Evolutionary conservation across 2,888 invertebrate genomes (phyloP).

Genomic region (Chesias legatella): DNA sequence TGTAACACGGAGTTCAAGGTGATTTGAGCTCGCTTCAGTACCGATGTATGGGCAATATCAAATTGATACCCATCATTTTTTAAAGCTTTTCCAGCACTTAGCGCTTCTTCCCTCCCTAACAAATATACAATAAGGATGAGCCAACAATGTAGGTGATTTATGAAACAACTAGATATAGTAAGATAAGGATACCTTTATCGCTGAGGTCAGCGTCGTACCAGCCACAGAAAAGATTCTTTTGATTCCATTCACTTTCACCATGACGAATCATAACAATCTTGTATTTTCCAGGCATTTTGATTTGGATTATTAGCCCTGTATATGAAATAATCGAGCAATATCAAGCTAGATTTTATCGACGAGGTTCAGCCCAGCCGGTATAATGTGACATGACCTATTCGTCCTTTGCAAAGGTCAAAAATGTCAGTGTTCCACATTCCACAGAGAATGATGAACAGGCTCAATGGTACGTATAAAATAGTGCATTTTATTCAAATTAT

Average conservation of each 20-base stretch:
- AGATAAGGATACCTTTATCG: constrained; percentile 79
- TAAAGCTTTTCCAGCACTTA: constrained; percentile 86
- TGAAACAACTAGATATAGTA: background rate
- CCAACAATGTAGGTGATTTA: background rate
- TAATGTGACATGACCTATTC: constrained; percentile 42
- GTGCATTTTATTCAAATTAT: no score
- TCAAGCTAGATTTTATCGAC: no score
- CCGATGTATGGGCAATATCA: constrained; percentile 90
- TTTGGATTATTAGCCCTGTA: constrained; percentile 8
- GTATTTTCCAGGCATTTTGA: constrained; percentile 70
- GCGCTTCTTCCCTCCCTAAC: constrained; percentile 80
- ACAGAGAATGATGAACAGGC: no score
- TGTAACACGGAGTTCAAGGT: constrained; percentile 85
- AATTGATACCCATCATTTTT: constrained; percentile 85
- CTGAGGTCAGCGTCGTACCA: constrained; percentile 87
- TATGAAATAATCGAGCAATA: constrained; percentile 30
- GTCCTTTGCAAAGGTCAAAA: constrained; percentile 40
- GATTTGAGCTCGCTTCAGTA: constrained; percentile 87
- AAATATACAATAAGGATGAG: background rate
- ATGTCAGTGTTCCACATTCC: background rate
- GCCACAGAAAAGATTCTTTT: constrained; percentile 86
- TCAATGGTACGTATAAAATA: no score
- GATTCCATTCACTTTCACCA: constrained; percentile 88
- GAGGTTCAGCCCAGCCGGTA: no score
- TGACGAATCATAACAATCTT: constrained; percentile 88